Conservation (phyloP, 2,797 vertebrate genomes). For the Pseudomugil tenellus region DNA sequence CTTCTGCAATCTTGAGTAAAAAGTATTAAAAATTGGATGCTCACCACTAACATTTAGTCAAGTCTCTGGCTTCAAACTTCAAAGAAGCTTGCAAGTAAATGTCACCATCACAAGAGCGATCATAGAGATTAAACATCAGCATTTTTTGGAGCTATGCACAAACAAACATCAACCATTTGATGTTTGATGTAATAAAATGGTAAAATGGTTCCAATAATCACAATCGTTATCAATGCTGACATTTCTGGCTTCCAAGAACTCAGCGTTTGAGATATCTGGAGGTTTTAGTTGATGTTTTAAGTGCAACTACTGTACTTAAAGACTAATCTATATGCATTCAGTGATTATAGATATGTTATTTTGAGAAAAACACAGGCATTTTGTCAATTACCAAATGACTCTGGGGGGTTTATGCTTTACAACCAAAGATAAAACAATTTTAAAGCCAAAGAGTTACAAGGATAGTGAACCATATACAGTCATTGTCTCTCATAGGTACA, state of each 20-base stretch:
- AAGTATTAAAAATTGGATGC: constrained; percentile 14
- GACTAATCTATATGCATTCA: neutral
- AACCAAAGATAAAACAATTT: no score
- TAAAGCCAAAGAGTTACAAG: no score
- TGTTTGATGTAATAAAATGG: neutral
- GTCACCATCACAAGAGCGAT: constrained; percentile 30
- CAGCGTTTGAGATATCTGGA: neutral
- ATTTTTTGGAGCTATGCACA: constrained; percentile 10
- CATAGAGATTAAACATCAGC: constrained; percentile 3
- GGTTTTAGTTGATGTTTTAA: neutral
- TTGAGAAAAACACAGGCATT: neutral
- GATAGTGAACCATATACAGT: no score
- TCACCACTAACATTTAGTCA: neutral
- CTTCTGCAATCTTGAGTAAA: constrained; percentile 23
- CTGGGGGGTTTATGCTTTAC: neutral
- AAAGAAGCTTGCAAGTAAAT: constrained; percentile 28
- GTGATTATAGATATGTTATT: neutral
- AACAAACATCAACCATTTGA: constrained; percentile 23
- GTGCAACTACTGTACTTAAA: neutral
- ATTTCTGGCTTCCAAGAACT: constrained; percentile 6
- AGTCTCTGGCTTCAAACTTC: neutral
- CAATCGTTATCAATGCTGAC: neutral
- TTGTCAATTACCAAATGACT: neutral
- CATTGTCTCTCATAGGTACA: no score
- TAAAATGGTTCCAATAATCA: no score